Evolutionary conservation across 2,797 vertebrate genomes (phyloP).

Genomic region (Heterohyrax brucei): DNA sequence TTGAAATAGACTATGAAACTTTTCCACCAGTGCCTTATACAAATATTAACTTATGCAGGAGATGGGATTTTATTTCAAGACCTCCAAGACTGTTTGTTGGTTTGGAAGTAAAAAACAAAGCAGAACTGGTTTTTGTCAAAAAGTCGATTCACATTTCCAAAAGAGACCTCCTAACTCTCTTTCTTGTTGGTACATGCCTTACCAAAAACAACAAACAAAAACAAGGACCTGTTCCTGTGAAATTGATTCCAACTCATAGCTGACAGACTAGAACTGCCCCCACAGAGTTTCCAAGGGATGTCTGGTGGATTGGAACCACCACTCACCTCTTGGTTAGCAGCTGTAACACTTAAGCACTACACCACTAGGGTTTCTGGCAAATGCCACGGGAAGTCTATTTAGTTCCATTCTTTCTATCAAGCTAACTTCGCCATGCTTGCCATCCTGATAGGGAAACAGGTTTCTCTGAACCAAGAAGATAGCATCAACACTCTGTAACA

Average conservation of each 20-base stretch:
- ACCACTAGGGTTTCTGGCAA: too few relatives aligned
- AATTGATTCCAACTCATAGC: too few relatives aligned
- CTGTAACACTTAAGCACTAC: too few relatives aligned
- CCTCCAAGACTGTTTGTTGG: neutral
- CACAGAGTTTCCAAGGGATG: too few relatives aligned
- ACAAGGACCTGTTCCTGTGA: too few relatives aligned
- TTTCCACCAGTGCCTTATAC: conserved; percentile 58
- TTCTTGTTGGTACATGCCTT: neutral
- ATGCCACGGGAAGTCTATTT: neutral
- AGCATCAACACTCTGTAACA: conserved; percentile 1
- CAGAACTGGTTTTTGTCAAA: neutral
- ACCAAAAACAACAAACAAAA: too few relatives aligned
- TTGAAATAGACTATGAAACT: conserved; percentile 74
- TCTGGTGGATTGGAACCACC: too few relatives aligned
- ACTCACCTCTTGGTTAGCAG: too few relatives aligned
- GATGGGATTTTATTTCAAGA: conserved; percentile 38
- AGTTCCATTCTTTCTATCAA: neutral
- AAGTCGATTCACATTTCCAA: neutral
- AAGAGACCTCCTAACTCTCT: neutral
- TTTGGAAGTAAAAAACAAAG: conserved; percentile 58
- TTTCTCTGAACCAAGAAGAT: conserved; percentile 28
- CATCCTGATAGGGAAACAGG: neutral
- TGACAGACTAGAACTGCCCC: too few relatives aligned
- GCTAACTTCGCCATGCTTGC: conserved; percentile 18
- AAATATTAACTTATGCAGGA: conserved; percentile 57